These are phyloP conservation scores for Troides aeacus DNA, from an alignment of 2,888 invertebrate genomes.

Conservation along the genomic window DNA sequence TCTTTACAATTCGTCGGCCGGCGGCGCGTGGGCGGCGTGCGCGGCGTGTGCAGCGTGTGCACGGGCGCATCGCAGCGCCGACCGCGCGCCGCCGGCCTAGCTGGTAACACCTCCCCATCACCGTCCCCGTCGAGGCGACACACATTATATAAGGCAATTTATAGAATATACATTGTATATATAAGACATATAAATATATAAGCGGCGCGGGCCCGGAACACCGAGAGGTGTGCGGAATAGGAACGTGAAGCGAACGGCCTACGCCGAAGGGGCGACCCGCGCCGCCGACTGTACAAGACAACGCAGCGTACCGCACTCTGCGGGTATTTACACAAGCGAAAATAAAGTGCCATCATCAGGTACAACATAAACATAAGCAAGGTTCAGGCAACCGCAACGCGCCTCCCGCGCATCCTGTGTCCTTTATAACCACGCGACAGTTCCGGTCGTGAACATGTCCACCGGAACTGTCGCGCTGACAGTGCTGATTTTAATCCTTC, in stretches of 20 bases:
- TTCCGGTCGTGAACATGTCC: background rate
- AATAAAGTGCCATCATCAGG: constrained; percentile 44
- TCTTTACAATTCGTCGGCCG: constrained; percentile 18
- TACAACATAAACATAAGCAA: constrained; percentile 37
- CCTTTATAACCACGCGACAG: constrained; percentile 4
- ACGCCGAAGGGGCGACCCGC: background rate
- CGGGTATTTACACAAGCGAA: constrained; percentile 39
- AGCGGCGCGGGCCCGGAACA: constrained; percentile 2
- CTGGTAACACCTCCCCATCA: constrained; percentile 44
- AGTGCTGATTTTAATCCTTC: constrained; percentile 1
- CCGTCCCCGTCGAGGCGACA: constrained; percentile 38
- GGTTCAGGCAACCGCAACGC: background rate
- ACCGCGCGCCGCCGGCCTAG: constrained; percentile 27
- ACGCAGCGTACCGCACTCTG: constrained; percentile 8
- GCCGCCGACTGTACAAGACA: constrained; percentile 19
- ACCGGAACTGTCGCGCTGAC: constrained; percentile 19
- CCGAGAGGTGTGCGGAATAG: constrained; percentile 12
- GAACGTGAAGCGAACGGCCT: constrained; percentile 3
- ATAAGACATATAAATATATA: constrained; percentile 15
- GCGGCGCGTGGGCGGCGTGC: background rate
- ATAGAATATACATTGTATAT: constrained; percentile 44
- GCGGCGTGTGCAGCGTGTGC: background rate
- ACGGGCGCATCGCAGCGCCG: background rate
- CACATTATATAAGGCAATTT: constrained; percentile 62
- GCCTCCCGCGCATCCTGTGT: background rate